Base-by-base conservation (phyloP, 2,888 invertebrate species). In the Mythimna pallens region DNA sequence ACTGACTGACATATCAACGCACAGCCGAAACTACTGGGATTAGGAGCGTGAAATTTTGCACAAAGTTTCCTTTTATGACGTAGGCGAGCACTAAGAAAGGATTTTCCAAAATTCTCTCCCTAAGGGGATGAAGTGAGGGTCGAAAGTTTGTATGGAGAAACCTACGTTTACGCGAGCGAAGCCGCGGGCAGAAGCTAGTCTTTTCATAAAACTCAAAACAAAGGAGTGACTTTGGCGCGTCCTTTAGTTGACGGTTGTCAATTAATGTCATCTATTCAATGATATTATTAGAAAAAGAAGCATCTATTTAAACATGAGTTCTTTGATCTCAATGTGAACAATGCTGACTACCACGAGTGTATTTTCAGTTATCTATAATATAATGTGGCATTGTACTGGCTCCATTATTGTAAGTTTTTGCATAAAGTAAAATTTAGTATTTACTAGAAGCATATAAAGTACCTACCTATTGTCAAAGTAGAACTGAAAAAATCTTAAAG, bases 321-420 rank as follows among this genome's bases (percentile, higher is more conserved):
- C 50, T 76, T 75, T 75, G 55, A 36, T 62, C 55, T 55, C 34
- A 25, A 47, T 20, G 10, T 50, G 10, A 34, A 64, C 30, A 43
- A 34, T 63, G 40, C 34, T 20, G 40, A 47, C 14, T 22, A 25
- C 52, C 40, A 69, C 30, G 3, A 40, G 20, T 30, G 10, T 40
- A 25, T 30, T 52, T 9, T 10, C 17, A 55, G 55, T 22, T 25
- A 70, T 43, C 22, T 20, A 12, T 43, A 12, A 20, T 20, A 34
- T 1, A 58, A 57, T 50, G 0, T 1, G 12, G 5, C 20, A 47
- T 14, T 0, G 25, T 36, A 69, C 22, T 25, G 3, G 58, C 8
- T 20, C 40, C 30, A 22, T 57, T n/a, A 12, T 20, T 25, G n/a
- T 62, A 47, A 7, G 8, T 20, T n/a, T 43, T 20, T 20, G 22